These are phyloP conservation scores for Menidia beryllina DNA, from an alignment of 2,113 vertebrate genomes.

Conservation along the genomic window DNA sequence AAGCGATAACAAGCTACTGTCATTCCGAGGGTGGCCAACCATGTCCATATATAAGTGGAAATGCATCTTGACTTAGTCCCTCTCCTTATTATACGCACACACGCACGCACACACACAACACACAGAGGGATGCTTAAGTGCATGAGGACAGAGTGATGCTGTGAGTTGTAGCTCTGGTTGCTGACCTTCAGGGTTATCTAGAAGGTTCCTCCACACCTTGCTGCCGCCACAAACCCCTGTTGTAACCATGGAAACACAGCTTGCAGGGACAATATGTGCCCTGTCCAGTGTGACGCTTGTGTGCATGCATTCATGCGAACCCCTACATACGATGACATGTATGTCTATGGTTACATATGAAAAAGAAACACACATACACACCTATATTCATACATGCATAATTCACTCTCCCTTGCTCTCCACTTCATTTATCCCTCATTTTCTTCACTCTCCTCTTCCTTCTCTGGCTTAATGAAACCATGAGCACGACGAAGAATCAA, in stretches of 20 bases:
- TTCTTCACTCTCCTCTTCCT: slow-evolving; percentile 44
- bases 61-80: slow-evolving; percentile 41
- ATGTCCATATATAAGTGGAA: slow-evolving; percentile 67
- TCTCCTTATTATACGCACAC: slow-evolving; percentile 7
- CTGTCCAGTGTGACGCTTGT: slow-evolving; percentile 37
- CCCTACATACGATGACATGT: slow-evolving; percentile 14
- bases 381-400: slow-evolving; percentile 27
- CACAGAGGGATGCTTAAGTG: slow-evolving; percentile 45
- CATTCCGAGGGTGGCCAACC: slow-evolving; percentile 56
- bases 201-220: slow-evolving; percentile 76
- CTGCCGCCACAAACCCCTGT: slow-evolving; percentile 54
- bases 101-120: neutral
- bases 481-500: slow-evolving; percentile 53
- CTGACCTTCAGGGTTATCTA: slow-evolving; percentile 80
- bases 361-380: neutral
- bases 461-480: slow-evolving; percentile 65
- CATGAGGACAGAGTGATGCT: slow-evolving; percentile 39
- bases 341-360: neutral
- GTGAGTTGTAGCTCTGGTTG: slow-evolving; percentile 53
- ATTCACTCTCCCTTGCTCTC: slow-evolving; percentile 50
- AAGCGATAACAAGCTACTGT: slow-evolving; percentile 53
- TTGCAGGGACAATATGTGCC: slow-evolving; percentile 66
- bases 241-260: slow-evolving; percentile 77
- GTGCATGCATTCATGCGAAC: slow-evolving; percentile 1
- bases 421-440: slow-evolving; percentile 69